Conservation (phyloP, 2,888 invertebrate species). For the Pilophorus perplexus region DNA sequence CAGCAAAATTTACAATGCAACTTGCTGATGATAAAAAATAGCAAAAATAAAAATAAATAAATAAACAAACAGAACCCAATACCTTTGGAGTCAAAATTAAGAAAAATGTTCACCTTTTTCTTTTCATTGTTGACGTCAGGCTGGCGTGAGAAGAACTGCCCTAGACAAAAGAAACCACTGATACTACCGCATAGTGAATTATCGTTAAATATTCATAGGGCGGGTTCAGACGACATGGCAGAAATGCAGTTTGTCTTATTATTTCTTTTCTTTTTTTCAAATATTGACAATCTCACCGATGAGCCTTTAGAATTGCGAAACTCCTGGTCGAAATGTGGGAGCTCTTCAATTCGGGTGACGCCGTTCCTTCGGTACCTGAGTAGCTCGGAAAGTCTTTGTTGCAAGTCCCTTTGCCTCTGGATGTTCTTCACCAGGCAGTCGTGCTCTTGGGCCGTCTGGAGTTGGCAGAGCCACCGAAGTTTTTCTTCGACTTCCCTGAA, state of each 20-base stretch:
- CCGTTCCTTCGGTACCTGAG: slow-evolving; percentile 83
- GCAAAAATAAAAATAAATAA: too few relatives aligned
- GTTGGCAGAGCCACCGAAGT: slow-evolving; percentile 81
- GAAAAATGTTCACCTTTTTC: slow-evolving; percentile 38
- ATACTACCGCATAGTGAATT: slow-evolving; percentile 55
- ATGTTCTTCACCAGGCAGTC: slow-evolving; percentile 73
- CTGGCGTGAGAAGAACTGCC: slow-evolving; percentile 66
- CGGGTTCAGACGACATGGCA: too few relatives aligned
- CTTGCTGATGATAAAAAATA: too few relatives aligned
- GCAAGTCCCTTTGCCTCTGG: slow-evolving; percentile 80
- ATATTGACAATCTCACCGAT: slow-evolving; percentile 35
- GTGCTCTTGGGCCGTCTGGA: slow-evolving; percentile 82
- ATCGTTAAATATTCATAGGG: too few relatives aligned
- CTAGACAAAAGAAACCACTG: slow-evolving; percentile 66
- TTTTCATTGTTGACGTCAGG: slow-evolving; percentile 59
- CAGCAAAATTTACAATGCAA: too few relatives aligned
- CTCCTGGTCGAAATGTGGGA: slow-evolving; percentile 78
- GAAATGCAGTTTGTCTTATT: too few relatives aligned
- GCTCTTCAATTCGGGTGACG: slow-evolving; percentile 77
- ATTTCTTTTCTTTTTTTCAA: too few relatives aligned
- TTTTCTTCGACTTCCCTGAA: slow-evolving; percentile 76
- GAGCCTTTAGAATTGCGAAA: slow-evolving; percentile 29
- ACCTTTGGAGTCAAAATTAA: too few relatives aligned
- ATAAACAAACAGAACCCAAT: not conserved
- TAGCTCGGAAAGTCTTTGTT: slow-evolving; percentile 77